phyloP scores from a whole-genome alignment of 2,797 vertebrate species.

The Orestias chungarensis region DNA sequence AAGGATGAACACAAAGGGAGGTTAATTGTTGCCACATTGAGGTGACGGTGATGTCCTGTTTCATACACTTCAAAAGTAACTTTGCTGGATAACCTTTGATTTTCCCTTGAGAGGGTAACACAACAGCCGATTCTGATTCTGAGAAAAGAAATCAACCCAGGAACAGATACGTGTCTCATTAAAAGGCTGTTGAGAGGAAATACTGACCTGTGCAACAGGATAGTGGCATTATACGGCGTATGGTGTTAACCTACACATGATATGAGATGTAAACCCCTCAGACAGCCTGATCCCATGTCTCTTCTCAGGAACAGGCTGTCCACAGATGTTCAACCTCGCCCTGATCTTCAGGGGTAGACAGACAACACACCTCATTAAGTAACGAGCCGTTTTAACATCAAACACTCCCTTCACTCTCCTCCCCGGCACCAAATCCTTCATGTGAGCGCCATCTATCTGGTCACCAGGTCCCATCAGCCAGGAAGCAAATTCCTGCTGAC shows the following conservation, averaged over 20 bases:
- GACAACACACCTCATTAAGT: conserved; percentile 40
- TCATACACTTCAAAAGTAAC: conserved; percentile 32
- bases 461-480: conserved; percentile 23
- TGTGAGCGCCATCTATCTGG: conserved; percentile 28
- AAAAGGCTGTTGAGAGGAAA: conserved; percentile 28
- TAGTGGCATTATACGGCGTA: conserved; percentile 43
- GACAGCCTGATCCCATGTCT: conserved; percentile 39
- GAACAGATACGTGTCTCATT: conserved; percentile 15
- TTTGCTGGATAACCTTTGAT: conserved; percentile 19
- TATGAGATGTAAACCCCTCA: conserved; percentile 41
- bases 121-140: too few relatives aligned
- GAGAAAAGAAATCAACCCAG: conserved; percentile 20
- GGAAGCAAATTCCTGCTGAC: conserved; percentile 32
- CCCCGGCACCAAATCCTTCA: conserved; percentile 36
- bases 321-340: conserved; percentile 42
- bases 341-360: conserved; percentile 29
- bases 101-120: conserved; percentile 40
- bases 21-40: conserved; percentile 24
- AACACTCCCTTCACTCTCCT: conserved; percentile 24
- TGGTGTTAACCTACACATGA: conserved; percentile 1
- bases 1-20: conserved; percentile 29
- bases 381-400: conserved; percentile 52
- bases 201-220: conserved; percentile 8
- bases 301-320: conserved; percentile 56
- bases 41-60: conserved; percentile 23